A percentile compares a stretch with the other conserved stretches of the same genome.
phyloP scores from a whole-genome alignment of 2,888 invertebrate genomes.

The Sesia apiformis region DNA sequence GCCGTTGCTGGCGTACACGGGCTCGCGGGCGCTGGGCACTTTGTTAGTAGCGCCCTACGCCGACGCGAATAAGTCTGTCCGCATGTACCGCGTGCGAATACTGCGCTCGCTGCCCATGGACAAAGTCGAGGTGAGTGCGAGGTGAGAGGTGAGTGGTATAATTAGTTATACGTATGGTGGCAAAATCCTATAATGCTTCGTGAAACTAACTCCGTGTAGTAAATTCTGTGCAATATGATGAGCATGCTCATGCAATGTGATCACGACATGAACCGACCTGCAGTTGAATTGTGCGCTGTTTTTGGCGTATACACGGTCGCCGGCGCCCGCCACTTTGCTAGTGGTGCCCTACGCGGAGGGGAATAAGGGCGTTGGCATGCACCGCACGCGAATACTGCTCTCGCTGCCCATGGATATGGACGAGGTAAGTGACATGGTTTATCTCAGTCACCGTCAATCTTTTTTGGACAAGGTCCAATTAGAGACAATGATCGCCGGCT shows the following conservation, averaged over 20 bases:
- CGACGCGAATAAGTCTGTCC: conserved; percentile 25
- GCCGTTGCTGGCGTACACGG: conserved; percentile 23
- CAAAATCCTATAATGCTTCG: neutral
- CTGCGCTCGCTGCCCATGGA: conserved; percentile 34
- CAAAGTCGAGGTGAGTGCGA: conserved; percentile 7
- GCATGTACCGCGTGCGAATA: conserved; percentile 72
- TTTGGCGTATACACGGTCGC: conserved; percentile 21
- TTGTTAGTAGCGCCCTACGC: conserved; percentile 75
- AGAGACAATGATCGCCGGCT: no score
- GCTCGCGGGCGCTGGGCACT: conserved; percentile 51
- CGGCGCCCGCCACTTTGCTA: conserved; percentile 12
- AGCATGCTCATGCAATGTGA: conserved; percentile 47
- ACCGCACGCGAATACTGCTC: neutral
- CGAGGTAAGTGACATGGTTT: no score
- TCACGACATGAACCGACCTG: conserved; percentile 46
- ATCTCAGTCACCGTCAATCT: no score
- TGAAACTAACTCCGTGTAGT: neutral
- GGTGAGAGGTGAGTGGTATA: no score
- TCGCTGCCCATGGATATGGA: conserved; percentile 34
- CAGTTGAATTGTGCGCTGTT: conserved; percentile 30
- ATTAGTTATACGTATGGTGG: no score
- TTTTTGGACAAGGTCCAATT: no score
- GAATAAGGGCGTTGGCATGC: no score
- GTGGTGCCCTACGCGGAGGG: no score
- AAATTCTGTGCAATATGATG: neutral